Percentiles rank a stretch among this genome's conserved stretches.
Conservation (phyloP, 2,888 invertebrate genomes). For the Ormyrus nitidulus region DNA sequence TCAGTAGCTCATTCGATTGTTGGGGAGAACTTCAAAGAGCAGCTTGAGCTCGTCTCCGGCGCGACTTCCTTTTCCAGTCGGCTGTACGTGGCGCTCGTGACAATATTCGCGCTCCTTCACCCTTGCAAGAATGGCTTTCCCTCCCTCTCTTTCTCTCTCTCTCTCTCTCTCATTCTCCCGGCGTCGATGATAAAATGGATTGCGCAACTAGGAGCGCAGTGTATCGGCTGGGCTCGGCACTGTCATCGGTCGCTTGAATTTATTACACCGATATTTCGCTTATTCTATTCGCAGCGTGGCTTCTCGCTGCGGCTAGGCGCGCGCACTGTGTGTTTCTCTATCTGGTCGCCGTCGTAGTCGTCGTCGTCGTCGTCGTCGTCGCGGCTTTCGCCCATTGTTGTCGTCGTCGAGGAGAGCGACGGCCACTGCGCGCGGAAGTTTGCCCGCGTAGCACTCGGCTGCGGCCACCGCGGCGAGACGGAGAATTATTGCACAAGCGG, state of each 20-base stretch:
- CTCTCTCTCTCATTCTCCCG: too few species aligned
- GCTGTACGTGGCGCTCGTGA: too few species aligned
- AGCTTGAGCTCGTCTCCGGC: too few species aligned
- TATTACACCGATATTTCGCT: constrained; percentile 14
- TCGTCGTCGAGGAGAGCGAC: background rate
- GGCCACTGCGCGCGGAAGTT: constrained; percentile 17
- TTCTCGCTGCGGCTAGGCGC: constrained; percentile 15
- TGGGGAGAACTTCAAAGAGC: too few species aligned
- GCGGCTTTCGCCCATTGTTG: constrained; percentile 9
- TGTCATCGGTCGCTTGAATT: constrained; percentile 27
- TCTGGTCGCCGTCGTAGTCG: constrained; percentile 19
- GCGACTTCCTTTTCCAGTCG: too few species aligned
- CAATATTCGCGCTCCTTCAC: too few species aligned
- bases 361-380: background rate
- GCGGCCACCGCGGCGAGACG: background rate
- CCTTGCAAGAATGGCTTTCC: too few species aligned
- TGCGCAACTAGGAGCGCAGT: background rate
- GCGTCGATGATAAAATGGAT: background rate
- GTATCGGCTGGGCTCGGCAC: background rate
- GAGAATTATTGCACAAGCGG: constrained; percentile 30
- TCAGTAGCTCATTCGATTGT: too few species aligned
- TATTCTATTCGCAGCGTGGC: constrained; percentile 14
- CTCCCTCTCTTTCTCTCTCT: too few species aligned
- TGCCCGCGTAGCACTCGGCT: constrained; percentile 1
- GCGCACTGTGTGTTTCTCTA: constrained; percentile 7